Percentiles rank a stretch among this genome's conserved stretches.
These are phyloP conservation scores for Ciconia stormi DNA, from an alignment of 2,113 vertebrate species.

Conservation along the genomic window DNA sequence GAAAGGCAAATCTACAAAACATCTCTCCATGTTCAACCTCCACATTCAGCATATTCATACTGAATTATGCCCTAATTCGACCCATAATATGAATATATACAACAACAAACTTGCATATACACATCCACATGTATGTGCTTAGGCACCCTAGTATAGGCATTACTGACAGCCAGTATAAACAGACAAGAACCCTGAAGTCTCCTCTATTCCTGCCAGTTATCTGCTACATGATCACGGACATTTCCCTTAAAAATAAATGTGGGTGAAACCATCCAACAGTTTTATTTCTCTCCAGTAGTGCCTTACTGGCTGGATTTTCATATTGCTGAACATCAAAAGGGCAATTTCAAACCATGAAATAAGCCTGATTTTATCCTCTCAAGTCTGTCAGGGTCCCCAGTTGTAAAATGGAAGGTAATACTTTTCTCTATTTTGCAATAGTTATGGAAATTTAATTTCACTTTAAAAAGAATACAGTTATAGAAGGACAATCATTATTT, in stretches of 20 bases:
- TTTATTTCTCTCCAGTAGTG: background rate
- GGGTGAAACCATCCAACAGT: background rate
- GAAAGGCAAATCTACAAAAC: background rate
- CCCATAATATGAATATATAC: too few relatives aligned
- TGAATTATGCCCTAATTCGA: background rate
- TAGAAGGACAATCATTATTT: background rate
- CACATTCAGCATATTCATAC: background rate
- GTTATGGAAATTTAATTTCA: background rate
- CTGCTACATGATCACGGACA: rapidly evolving
- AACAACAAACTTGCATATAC: background rate
- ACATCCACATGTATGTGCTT: rapidly evolving
- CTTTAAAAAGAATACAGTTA: background rate
- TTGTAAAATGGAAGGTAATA: background rate
- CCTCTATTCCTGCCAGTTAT: background rate
- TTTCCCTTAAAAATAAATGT: background rate
- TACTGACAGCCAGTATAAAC: rapidly evolving
- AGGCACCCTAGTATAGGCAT: rapidly evolving
- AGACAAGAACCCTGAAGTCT: background rate
- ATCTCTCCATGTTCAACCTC: background rate
- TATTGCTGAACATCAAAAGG: background rate
- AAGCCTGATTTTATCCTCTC: background rate
- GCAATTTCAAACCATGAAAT: background rate
- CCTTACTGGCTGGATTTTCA: background rate
- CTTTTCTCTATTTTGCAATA: background rate
- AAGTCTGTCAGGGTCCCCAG: background rate